These are phyloP conservation scores for Platysteira castanea DNA, from an alignment of 2,113 vertebrate species.

Conservation along the genomic window DNA sequence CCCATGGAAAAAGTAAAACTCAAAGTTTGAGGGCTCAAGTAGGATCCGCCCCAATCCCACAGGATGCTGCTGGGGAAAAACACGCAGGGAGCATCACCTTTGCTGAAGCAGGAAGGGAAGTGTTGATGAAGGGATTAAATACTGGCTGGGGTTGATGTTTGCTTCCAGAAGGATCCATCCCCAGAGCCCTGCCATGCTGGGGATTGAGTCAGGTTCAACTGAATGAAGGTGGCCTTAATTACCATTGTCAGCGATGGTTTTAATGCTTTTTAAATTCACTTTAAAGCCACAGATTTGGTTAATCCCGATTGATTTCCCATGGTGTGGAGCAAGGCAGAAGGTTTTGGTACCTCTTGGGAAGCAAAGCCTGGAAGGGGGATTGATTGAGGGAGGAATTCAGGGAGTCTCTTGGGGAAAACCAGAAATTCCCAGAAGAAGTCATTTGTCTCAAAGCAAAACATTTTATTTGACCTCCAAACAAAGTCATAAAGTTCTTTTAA, in stretches of 20 bases:
- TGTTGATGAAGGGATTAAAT: background rate
- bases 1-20: background rate
- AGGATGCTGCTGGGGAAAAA: background rate
- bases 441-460: background rate
- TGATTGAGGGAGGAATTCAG: background rate
- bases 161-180: background rate
- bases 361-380: fast-evolving
- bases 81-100: background rate
- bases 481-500: background rate
- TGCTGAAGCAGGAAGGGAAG: background rate
- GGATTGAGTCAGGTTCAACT: background rate
- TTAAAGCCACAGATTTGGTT: background rate
- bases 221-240: background rate
- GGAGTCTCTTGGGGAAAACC: background rate
- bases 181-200: background rate
- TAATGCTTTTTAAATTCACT: background rate
- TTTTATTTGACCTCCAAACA: background rate
- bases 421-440: background rate
- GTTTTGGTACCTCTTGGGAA: background rate
- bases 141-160: background rate
- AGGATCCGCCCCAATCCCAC: fast-evolving
- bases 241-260: fast-evolving
- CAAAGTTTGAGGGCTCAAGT: background rate
- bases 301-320: fast-evolving
- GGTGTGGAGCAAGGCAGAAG: background rate